Evolutionary conservation across 2,888 invertebrate genomes (phyloP).

Genomic region (Torymus tubicola): DNA sequence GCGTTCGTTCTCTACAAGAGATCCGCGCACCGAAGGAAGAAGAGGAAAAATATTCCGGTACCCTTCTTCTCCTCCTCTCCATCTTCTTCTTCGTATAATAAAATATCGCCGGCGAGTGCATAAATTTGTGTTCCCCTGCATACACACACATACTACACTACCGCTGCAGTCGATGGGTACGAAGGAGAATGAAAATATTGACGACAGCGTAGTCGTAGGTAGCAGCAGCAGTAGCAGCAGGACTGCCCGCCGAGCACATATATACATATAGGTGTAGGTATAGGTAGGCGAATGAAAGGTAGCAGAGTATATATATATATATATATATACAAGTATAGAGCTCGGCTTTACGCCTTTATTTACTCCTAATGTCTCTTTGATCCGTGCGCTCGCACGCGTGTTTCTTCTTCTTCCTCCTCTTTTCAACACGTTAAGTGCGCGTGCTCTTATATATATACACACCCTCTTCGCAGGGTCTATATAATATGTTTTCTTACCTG

Average conservation of each 20-base stretch:
- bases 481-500: not conserved
- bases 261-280: no score
- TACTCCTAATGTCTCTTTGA: constrained; percentile 58
- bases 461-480: not conserved
- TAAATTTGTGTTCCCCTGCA: constrained; percentile 40
- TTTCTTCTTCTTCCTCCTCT: not conserved
- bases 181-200: constrained; percentile 50
- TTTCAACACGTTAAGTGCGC: no score
- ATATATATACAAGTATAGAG: not conserved
- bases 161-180: not conserved
- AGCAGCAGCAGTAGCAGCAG: no score
- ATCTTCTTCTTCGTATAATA: constrained; percentile 28
- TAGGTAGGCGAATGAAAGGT: constrained; percentile 12
- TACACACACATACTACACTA: not conserved
- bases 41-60: constrained; percentile 10
- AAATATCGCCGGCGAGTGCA: constrained; percentile 46
- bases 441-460: not conserved
- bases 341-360: constrained; percentile 58
- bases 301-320: not conserved
- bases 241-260: no score
- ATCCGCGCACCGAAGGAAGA: not conserved
- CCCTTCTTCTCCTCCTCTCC: not conserved
- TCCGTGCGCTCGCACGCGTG: constrained; percentile 41
- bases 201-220: constrained; percentile 18
- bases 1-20: no score